Evolutionary conservation across 2,888 invertebrate genomes (phyloP).

Genomic region (Clitarchus hookeri): DNA sequence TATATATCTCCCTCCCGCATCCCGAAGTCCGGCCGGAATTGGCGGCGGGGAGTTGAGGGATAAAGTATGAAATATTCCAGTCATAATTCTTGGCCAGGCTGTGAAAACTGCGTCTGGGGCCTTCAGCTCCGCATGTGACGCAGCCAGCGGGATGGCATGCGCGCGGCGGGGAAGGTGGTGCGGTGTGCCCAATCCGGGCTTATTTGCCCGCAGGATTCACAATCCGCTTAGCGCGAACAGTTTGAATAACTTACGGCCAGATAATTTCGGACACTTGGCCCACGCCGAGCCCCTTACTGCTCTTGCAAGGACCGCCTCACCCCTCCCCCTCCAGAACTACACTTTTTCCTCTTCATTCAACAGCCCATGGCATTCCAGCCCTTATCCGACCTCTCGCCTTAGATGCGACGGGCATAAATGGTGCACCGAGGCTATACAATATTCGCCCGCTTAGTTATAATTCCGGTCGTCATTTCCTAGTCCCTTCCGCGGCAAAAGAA

Average conservation of each 20-base stretch:
- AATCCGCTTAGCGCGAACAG: background rate
- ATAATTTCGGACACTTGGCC: slow-evolving; percentile 8
- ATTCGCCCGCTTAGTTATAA: too few species aligned
- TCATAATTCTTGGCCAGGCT: background rate
- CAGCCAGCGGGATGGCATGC: background rate
- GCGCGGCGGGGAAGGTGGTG: background rate
- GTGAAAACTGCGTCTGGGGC: background rate
- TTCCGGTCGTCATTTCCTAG: too few species aligned
- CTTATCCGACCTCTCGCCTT: too few species aligned
- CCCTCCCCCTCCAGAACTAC: too few species aligned
- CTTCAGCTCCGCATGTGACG: background rate
- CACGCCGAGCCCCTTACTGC: background rate
- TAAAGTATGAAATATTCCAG: background rate
- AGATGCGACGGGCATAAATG: too few species aligned
- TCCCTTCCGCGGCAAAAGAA: too few species aligned
- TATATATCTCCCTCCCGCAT: background rate
- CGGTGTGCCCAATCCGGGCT: background rate
- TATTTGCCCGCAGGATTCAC: background rate
- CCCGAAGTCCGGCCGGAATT: background rate
- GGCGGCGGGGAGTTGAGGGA: background rate
- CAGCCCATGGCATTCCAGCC: too few species aligned
- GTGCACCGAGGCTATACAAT: too few species aligned
- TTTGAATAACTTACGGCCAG: slow-evolving; percentile 14
- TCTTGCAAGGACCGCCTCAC: background rate
- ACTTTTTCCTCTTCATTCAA: too few species aligned